A percentile compares a stretch with the other conserved stretches of the same genome.
Evolutionary conservation across 2,797 vertebrate genomes (phyloP).

Genomic region (Phoebastria nigripes): DNA sequence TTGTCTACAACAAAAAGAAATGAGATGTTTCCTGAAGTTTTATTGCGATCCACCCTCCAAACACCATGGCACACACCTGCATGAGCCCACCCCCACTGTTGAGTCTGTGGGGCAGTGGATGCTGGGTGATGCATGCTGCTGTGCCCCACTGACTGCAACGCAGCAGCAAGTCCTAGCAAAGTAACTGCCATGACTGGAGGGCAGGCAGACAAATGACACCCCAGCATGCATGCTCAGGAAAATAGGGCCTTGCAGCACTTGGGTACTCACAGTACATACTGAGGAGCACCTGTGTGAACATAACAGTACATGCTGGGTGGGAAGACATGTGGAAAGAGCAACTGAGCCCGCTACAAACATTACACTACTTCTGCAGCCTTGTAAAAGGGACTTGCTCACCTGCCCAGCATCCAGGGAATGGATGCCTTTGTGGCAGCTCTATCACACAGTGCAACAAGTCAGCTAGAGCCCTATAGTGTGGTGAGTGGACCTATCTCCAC

Average conservation of each 20-base stretch:
- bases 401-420: not conserved
- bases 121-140: not conserved
- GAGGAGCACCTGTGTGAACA: not conserved
- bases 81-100: not conserved
- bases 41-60: not conserved
- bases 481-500: not conserved
- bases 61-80: accelerated
- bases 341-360: not conserved
- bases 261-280: not conserved
- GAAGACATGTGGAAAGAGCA: not conserved
- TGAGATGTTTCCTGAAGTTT: not conserved
- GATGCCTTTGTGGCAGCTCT: not conserved
- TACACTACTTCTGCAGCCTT: not conserved
- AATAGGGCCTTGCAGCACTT: not conserved
- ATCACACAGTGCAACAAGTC: not conserved
- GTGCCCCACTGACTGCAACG: not conserved
- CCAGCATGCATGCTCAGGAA: not conserved
- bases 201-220: not conserved
- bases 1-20: conserved; percentile 80
- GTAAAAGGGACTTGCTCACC: not conserved
- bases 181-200: accelerated
- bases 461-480: not conserved
- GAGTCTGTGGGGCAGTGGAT: not conserved
- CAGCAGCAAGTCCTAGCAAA: not conserved
- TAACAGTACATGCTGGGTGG: not conserved